A percentile compares a stretch with the other conserved stretches of the same genome.
These are phyloP conservation scores for Toxostoma redivivum DNA, from an alignment of 2,113 vertebrate species.

Conservation along the genomic window DNA sequence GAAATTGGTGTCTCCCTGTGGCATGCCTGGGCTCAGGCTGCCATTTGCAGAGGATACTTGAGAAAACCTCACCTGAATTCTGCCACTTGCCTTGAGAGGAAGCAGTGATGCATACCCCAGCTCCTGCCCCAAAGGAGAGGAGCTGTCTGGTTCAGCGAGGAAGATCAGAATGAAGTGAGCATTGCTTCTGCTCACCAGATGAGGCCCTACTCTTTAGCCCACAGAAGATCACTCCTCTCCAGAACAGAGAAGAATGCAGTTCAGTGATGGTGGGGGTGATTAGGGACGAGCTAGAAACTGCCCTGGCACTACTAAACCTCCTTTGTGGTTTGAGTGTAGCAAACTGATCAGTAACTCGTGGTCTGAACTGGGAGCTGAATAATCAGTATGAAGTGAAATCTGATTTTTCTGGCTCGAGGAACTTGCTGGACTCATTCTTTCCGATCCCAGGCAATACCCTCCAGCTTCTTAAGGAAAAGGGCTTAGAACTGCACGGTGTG, in stretches of 20 bases:
- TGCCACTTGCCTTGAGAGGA: neutral
- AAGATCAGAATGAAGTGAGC: neutral
- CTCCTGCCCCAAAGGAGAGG: neutral
- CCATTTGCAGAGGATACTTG: neutral
- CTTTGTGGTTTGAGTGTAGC: neutral
- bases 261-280: neutral
- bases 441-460: neutral
- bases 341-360: neutral
- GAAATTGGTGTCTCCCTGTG: neutral
- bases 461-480: neutral
- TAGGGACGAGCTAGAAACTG: neutral
- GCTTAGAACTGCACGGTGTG: rapidly evolving
- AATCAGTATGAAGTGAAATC: neutral
- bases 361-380: neutral
- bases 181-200: neutral
- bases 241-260: neutral
- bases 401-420: neutral
- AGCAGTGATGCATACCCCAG: neutral
- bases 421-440: neutral
- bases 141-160: rapidly evolving
- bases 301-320: neutral
- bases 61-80: neutral
- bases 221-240: neutral
- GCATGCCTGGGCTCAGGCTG: rapidly evolving
- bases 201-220: neutral